Evolutionary conservation across 2,113 vertebrate genomes (phyloP).

Genomic region (Antigone vipio): DNA sequence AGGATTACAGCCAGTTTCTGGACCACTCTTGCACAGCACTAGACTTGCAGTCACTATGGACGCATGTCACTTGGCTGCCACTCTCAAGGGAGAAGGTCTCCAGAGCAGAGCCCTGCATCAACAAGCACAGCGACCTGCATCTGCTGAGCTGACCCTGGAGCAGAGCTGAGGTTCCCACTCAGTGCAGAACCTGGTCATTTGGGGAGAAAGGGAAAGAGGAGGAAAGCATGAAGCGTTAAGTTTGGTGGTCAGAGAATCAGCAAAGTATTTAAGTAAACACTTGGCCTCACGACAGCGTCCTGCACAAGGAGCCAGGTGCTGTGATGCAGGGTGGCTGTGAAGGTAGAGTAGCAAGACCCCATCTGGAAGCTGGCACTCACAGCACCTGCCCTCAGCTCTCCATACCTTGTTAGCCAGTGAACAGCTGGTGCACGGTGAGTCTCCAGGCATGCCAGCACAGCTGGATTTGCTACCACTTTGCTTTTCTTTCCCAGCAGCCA

Average conservation of each 20-base stretch:
- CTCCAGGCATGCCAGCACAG: neutral
- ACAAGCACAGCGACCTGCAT: neutral
- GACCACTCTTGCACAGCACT: neutral
- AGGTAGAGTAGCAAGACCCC: neutral
- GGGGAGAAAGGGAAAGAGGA: neutral
- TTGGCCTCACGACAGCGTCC: fast-evolving
- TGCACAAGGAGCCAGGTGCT: neutral
- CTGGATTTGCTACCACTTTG: neutral
- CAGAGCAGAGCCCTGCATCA: neutral
- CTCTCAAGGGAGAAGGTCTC: neutral
- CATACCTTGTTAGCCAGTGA: neutral
- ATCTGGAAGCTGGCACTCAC: neutral
- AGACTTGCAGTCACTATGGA: neutral
- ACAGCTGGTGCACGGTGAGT: neutral
- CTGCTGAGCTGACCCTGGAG: neutral
- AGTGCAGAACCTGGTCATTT: neutral
- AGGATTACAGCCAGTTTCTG: neutral
- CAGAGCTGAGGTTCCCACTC: neutral
- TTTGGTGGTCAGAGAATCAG: neutral
- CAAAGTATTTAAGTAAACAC: neutral
- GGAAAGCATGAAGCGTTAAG: neutral
- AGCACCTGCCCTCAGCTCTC: neutral
- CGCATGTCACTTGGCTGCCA: neutral
- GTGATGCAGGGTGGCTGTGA: fast-evolving
- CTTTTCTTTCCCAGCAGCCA: neutral